Evolutionary conservation across 2,113 vertebrate species (phyloP).

Genomic region (Megaceryle torquata): DNA sequence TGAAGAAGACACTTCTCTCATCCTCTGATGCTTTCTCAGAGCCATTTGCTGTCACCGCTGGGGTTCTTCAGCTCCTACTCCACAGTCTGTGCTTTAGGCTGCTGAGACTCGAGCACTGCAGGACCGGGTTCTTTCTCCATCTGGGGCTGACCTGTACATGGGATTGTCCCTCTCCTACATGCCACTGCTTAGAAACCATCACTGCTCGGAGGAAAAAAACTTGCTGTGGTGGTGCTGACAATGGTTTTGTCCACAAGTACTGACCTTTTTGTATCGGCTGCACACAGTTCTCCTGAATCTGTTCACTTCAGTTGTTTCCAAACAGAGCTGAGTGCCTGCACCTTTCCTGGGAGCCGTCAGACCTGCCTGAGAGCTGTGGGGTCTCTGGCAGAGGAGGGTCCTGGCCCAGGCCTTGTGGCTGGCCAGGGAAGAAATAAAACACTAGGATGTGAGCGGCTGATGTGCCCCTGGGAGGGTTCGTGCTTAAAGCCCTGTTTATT

Average conservation of each 20-base stretch:
- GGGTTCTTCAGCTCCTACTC: background rate
- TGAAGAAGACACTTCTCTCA: background rate
- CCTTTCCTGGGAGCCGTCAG: background rate
- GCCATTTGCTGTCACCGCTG: background rate
- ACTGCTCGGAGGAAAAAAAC: background rate
- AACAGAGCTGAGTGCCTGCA: background rate
- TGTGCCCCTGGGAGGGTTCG: background rate
- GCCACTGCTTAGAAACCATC: background rate
- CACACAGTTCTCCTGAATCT: background rate
- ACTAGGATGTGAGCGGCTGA: accelerated
- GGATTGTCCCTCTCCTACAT: background rate
- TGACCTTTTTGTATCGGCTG: background rate
- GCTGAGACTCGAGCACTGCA: background rate
- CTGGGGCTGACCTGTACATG: background rate
- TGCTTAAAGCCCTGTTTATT: accelerated
- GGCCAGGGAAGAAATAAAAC: background rate
- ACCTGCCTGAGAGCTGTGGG: no score
- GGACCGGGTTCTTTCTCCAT: background rate
- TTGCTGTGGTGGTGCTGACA: background rate
- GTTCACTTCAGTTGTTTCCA: background rate
- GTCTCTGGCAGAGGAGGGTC: background rate
- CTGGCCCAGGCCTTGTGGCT: background rate
- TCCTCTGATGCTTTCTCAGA: background rate
- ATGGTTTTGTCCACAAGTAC: background rate
- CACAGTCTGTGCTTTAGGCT: background rate